These are phyloP conservation scores for Brachypteracias leptosomus DNA, from an alignment of 2,113 vertebrate species.

Conservation along the genomic window DNA sequence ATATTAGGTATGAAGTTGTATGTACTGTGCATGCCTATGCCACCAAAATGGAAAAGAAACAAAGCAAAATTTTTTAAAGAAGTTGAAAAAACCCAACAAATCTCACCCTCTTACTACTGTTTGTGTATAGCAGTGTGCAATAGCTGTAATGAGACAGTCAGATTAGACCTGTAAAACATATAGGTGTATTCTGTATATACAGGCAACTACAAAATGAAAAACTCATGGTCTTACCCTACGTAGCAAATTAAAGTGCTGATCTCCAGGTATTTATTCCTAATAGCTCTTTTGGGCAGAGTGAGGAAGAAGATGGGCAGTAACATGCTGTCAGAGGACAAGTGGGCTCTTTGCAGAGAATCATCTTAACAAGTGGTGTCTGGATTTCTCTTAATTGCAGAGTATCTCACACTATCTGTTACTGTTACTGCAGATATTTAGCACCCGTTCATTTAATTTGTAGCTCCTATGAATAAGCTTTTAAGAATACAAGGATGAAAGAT, in stretches of 20 bases:
- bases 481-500: not conserved
- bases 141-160: not conserved
- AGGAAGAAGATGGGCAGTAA: not conserved
- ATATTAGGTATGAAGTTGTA: not conserved
- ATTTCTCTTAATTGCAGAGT: not conserved
- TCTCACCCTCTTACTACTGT: accelerated
- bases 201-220: not conserved
- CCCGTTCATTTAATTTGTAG: not conserved
- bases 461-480: not conserved
- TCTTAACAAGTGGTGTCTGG: not conserved
- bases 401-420: not conserved
- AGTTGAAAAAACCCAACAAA: not conserved
- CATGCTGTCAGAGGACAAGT: not conserved
- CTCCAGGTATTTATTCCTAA: not conserved
- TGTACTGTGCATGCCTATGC: not conserved
- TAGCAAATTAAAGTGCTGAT: not conserved
- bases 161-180: not conserved
- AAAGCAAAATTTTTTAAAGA: not conserved
- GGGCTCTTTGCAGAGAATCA: not conserved
- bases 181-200: not conserved
- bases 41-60: not conserved
- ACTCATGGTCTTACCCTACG: not conserved
- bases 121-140: not conserved
- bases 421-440: not conserved
- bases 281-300: not conserved